phyloP scores from a whole-genome alignment of 2,113 vertebrate species.

The Brachionichthys hirsutus region DNA sequence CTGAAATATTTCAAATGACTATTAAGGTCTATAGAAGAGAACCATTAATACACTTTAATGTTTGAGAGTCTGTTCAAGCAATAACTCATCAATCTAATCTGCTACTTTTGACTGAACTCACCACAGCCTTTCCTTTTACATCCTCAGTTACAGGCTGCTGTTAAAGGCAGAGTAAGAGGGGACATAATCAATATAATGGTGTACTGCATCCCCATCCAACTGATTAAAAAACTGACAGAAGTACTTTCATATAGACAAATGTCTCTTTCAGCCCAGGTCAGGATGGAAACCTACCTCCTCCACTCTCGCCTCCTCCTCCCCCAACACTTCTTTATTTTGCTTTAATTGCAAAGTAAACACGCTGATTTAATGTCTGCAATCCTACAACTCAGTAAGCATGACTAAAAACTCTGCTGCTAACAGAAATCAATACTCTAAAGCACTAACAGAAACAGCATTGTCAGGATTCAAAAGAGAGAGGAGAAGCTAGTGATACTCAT shows the following conservation, averaged over 20 bases:
- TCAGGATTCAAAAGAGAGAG: constrained; percentile 1
- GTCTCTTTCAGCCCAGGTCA: constrained; percentile 1
- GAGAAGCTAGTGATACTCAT: constrained; percentile 15
- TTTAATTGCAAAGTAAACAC: constrained; percentile 58
- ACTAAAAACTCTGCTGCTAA: no score
- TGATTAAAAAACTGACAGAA: constrained; percentile 1
- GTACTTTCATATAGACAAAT: not conserved
- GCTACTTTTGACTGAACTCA: constrained; percentile 38
- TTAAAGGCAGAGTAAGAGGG: constrained; percentile 20
- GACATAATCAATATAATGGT: constrained; percentile 5
- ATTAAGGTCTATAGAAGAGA: no score
- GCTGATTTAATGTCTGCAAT: constrained; percentile 25
- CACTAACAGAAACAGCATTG: not conserved
- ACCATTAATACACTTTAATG: not conserved
- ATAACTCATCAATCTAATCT: not conserved
- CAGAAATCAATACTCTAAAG: not conserved
- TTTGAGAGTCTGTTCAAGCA: no score
- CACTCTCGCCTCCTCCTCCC: constrained; percentile 41
- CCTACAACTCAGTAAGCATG: not conserved
- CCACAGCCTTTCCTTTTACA: constrained; percentile 30
- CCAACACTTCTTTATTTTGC: constrained; percentile 55
- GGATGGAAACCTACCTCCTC: constrained; percentile 58
- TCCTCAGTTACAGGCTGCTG: constrained; percentile 36
- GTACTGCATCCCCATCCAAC: constrained; percentile 9
- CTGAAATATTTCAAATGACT: no score